phyloP scores from a whole-genome alignment of 2,113 vertebrate species.

The Austrofundulus limnaeus region DNA sequence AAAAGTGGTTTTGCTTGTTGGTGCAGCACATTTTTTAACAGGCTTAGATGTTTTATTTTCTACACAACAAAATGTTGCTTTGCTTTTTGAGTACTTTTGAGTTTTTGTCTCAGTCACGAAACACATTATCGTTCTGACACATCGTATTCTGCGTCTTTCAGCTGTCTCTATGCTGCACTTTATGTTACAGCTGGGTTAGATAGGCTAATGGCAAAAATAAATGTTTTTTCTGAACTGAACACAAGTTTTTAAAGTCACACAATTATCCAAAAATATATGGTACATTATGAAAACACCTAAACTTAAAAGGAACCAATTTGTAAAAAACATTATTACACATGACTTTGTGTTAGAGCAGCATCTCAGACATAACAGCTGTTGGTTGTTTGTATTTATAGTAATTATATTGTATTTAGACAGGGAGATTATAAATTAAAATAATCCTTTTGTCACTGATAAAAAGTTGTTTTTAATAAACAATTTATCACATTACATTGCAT shows the following conservation, averaged over 20 bases:
- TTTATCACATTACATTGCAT: too few species aligned
- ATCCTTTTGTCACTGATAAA: background rate
- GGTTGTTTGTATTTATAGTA: background rate
- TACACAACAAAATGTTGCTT: background rate
- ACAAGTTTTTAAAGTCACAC: background rate
- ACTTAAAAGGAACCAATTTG: background rate
- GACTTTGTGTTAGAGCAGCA: background rate
- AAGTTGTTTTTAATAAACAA: background rate
- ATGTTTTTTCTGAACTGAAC: background rate
- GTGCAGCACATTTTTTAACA: constrained; percentile 1
- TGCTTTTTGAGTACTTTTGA: background rate
- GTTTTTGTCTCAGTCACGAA: background rate
- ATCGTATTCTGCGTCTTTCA: background rate
- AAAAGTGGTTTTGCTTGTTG: background rate
- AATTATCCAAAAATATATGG: background rate
- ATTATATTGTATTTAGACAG: constrained; percentile 1
- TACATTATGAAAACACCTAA: background rate
- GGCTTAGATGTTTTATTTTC: background rate
- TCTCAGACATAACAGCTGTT: background rate
- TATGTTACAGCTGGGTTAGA: background rate
- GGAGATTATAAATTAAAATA: background rate
- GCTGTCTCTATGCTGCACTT: too few species aligned
- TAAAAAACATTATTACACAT: too few species aligned
- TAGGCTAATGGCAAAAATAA: background rate
- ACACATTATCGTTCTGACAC: background rate